Base-by-base conservation (phyloP, 2,113 vertebrate species). In the Passerina amoena region DNA sequence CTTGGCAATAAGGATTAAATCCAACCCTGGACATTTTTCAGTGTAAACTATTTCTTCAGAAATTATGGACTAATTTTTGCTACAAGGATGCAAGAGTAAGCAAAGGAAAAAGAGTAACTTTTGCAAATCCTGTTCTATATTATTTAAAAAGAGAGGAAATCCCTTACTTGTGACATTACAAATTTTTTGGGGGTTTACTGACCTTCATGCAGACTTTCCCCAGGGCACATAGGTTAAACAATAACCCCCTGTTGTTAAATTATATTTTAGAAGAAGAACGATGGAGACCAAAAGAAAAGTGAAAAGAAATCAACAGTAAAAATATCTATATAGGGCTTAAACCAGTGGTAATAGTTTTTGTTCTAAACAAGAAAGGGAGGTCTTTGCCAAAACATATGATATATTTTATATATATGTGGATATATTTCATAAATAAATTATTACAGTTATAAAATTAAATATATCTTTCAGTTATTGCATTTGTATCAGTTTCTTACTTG, bases 381-480 rank as follows among this genome's bases (percentile, higher is more conserved):
- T 88, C 59, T 97, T 90, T 90, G 83, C 93, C 89, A 93, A 92
- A 94, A 86, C 92, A 81, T 92, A 69, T 92, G 90, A 87, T 91
- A 83, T 97, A 96, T 81, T 91, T 96, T 96, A 94, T 97, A 96
- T 96, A 95, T 93, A 95, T 75, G 80, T 95, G 89, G 79, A 70
- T 88, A 97, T 97, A 79, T 90, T 94, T 94, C 80, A 38, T 95
- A 96, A 97, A 96, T 97, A 97, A 97, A 96, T 98, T 97, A 96
- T 97, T 96, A 68, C 70, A 90, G 92, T 91, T 96, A 63, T 75
- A 48, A 93, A 89, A 90, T 51, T 82, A 90, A 94, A 35, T 60
- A 61, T 92, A 86, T 72, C 22, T 92, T 82, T 68, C 51, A 79
- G 60, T 82, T 92, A 94, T 27, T 95, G 92, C 90, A 82, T 78